Base-by-base conservation (phyloP, 1,140 invertebrate species). In the Helicoverpa zea region DNA sequence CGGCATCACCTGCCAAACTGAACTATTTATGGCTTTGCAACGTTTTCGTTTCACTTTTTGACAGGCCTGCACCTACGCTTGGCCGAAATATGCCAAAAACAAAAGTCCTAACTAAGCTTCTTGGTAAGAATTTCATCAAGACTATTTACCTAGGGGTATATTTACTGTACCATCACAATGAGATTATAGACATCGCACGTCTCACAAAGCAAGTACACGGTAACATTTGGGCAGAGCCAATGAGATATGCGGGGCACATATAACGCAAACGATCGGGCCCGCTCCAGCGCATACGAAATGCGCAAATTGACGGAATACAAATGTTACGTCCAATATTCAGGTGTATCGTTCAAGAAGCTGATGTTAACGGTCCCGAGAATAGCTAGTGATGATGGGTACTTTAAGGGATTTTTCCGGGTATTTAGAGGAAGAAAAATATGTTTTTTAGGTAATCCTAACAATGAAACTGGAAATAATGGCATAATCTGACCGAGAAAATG, bases 251-350 rank as follows among this genome's bases (percentile, higher is more conserved):
- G 64, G 76, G 63, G 85, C 90, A 92, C 91, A 91, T 89, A 79
- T 82, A 86, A 81, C 84, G 86, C 86, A 90, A 89, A 87, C 89
- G 90, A 91, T 92, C 87, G 81, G 86, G 23, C 43, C 64, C 83
- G 86, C 88, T 81, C 84, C 81, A 84, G 87, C 89, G 89, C 90
- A 92, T 92, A 92, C 90, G 86, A 88, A 83, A 92, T 91, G 87
- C 87, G 87, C 87, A 91, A 92, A 91, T 91, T 91, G 88, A 90
- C 88, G 87, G 88, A 90, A 92, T 90, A 91, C 86, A 87, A 90
- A 91, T 90, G 87, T 83, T 84, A 13, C 12, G 11, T n/a, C 30
- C 10, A 75, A 61, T 73, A 43, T 77, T 59, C 75, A 77, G 49
- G 75, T 77, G 61, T 77, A 77, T 64, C 61, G 61, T 30, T 76